Evolutionary conservation across 2,113 vertebrate species (phyloP), one percentile per base, ranked within the genome.

Genomic region (Hiodon alosoides): DNA sequence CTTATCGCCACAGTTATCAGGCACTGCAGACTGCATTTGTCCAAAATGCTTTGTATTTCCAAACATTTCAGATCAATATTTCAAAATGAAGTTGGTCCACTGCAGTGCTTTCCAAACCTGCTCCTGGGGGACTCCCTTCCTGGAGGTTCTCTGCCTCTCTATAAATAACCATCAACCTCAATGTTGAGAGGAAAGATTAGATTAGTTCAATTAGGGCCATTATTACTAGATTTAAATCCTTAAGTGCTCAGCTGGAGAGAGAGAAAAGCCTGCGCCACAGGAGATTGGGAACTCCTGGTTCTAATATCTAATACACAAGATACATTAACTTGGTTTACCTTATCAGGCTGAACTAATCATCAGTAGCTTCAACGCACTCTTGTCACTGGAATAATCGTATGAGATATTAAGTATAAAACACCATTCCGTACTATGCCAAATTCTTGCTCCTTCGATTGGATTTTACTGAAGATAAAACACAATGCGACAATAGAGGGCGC

Each of bases 401-500:
- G 46, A 11, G 47, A 17, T 67, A 60, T 76, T 75, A 47, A 76
- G 75, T 66, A 66, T 81, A 51, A 54, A 52, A 31, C 54, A 64
- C 58, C 61, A 17, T 14, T 59, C 58, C 58, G 9, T 59, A 3
- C 7, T 14, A 3, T 7, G 14, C 16, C 7, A 50, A 50, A 68
- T 75, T 72, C 55, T 17, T 51, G n/a, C 51, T 31, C 17, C 76
- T 72, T 70, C 62, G 57, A 71, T 75, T 68, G 61, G 4, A 67
- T 67, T 47, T 67, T 67, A 4, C 4, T 2, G 11, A 11, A 54
- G 17, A 69, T 14, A 57, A 9, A 16, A 8, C 5, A 70, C 48
- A 50, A 17, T 14, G 55, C 64, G 71, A 53, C 82, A 79, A 72
- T 54, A 84, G 83, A 84, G 79, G 83, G 83, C 62, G 79, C 78